Evolutionary conservation across 2,888 invertebrate species (phyloP).

Genomic region (Scaptomyza reducta): DNA sequence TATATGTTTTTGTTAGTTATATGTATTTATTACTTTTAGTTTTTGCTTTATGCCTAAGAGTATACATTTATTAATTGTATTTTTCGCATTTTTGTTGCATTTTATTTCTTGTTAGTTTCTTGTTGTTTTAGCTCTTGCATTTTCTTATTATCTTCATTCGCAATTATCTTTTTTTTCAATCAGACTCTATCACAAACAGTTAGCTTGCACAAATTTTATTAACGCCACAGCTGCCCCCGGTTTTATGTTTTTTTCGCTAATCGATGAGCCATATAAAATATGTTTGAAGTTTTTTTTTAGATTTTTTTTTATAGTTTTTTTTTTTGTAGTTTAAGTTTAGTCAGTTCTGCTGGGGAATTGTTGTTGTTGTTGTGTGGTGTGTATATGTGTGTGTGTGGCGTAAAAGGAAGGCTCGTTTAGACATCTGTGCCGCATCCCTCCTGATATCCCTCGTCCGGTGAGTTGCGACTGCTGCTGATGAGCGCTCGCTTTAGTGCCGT

Average conservation of each 20-base stretch:
- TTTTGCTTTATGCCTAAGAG: constrained; percentile 61
- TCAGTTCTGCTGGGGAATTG: constrained; percentile 70
- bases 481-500: constrained; percentile 93
- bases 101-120: constrained; percentile 5
- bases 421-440: constrained; percentile 97
- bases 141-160: constrained; percentile 80
- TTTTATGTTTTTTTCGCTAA: constrained; percentile 23
- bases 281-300: not conserved
- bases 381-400: not conserved
- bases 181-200: constrained; percentile 83
- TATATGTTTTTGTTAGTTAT: constrained; percentile 13
- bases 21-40: constrained; percentile 3
- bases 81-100: constrained; percentile 4
- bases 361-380: constrained; percentile 1
- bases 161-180: constrained; percentile 69
- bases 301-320: not conserved
- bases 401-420: constrained; percentile 84
- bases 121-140: constrained; percentile 43
- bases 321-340: constrained; percentile 64
- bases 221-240: constrained; percentile 31
- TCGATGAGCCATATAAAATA: constrained; percentile 42
- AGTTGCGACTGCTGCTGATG: constrained; percentile 92
- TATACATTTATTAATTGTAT: constrained; percentile 63
- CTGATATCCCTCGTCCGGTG: constrained; percentile 95
- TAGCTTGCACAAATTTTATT: constrained; percentile 65